Base-by-base conservation (phyloP, 30 jellyfish, hydroid and myxozoan genomes). In the Chrysaora quinquecirrha region DNA sequence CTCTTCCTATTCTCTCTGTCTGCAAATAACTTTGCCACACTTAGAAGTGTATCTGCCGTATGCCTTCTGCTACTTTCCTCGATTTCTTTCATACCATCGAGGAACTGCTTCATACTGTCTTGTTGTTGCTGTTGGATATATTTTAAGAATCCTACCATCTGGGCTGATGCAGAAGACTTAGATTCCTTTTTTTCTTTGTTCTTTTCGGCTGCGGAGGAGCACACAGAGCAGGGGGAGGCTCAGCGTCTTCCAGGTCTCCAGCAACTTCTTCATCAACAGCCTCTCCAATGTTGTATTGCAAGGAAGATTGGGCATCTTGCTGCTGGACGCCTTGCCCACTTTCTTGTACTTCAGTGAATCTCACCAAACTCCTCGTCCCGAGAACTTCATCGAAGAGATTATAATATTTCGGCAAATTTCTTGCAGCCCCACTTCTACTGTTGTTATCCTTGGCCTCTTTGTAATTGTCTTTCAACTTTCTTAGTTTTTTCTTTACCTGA, bases 161-260 rank as follows among this genome's bases (percentile, higher is more conserved):
- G 30, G 73, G 32, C 10, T 25, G 73, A 16, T 23, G 73, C 73
- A 60, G 73, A 31, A 11, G 73, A 11, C 32, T 60, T 60, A 20
- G 73, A 60, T 16, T 31, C 73, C n/a, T 60, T 60, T 35, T 60
- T 60, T 25, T 60, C 27, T 25, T 60, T 60, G 1, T 20, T 60
- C 27, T n/a, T 60, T 60, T 60, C 32, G 73, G 73, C 27, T 60
- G 73, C n/a, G 73, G 73, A n/a, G n/a, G n/a, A n/a, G n/a, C n/a
- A n/a, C n/a, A n/a, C n/a, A n/a, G n/a, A n/a, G n/a, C n/a, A n/a
- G n/a, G n/a, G n/a, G n/a, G n/a, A n/a, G n/a, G n/a, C n/a, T n/a
- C n/a, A n/a, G n/a, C 73, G 18, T 61, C 28, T 47, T 47, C 61
- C 16, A 9, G 61, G 16, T 47, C 61, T 47, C 61, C 61, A 47